A percentile compares a stretch with the other conserved stretches of the same genome.
Evolutionary conservation across 2,888 invertebrate species (phyloP).

Genomic region (Rhabditophanes sp.): DNA sequence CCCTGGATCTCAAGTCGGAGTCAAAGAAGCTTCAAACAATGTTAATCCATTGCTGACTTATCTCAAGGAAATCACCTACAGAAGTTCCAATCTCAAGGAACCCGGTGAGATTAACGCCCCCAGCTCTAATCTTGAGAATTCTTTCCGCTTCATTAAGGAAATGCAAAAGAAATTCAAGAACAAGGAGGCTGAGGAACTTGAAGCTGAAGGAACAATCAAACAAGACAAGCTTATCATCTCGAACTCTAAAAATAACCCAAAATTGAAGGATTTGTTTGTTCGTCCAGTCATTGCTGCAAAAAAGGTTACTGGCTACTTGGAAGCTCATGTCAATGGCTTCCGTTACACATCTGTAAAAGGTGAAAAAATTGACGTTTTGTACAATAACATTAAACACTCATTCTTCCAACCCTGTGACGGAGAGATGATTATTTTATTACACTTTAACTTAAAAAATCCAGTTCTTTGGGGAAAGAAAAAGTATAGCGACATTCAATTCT

Average conservation of each 20-base stretch:
- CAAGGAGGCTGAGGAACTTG: conserved; percentile 89
- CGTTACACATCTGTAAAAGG: conserved; percentile 95
- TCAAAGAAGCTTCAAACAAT: conserved; percentile 72
- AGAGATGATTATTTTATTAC: conserved; percentile 95
- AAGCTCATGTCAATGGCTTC: conserved; percentile 78
- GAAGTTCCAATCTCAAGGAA: conserved; percentile 90
- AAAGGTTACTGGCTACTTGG: conserved; percentile 55
- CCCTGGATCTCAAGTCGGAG: conserved; percentile 83
- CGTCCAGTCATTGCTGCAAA: conserved; percentile 89
- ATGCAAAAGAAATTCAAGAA: conserved; percentile 96
- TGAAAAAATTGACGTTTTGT: conserved; percentile 95
- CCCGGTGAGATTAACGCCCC: conserved; percentile 85
- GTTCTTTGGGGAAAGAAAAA: conserved; percentile 99
- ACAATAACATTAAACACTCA: conserved; percentile 97
- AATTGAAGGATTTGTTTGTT: conserved; percentile 59
- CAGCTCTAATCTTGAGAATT: conserved; percentile 83
- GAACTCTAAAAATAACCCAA: conserved; percentile 78
- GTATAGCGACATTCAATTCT: conserved; percentile 95
- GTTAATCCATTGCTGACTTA: conserved; percentile 88
- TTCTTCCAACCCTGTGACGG: conserved; percentile 82
- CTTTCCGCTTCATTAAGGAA: conserved; percentile 92
- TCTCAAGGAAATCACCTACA: conserved; percentile 92
- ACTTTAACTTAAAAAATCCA: conserved; percentile 95
- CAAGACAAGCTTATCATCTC: conserved; percentile 86
- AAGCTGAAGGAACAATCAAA: conserved; percentile 91